phyloP scores from a whole-genome alignment of 2,888 invertebrate genomes.

The Cerastis leucographa region DNA sequence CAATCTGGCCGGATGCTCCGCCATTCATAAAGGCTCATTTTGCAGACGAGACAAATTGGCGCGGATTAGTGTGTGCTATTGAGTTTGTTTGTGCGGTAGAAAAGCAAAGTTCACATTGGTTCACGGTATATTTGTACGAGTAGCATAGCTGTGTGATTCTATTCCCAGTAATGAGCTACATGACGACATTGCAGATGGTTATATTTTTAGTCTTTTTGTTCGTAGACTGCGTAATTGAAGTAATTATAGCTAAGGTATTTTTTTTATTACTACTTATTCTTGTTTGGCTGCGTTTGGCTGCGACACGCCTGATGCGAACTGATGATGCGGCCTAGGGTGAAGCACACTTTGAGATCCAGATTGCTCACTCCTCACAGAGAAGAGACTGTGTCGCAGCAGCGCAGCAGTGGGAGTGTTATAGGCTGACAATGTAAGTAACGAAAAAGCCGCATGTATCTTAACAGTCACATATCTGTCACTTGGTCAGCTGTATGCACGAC shows the following conservation, averaged over 20 bases:
- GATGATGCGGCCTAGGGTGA: no score
- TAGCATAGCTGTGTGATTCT: not conserved
- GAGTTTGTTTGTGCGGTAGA: conserved; percentile 37
- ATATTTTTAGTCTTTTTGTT: not conserved
- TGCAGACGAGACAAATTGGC: conserved; percentile 48
- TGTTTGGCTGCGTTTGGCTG: no score
- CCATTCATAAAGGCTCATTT: conserved; percentile 59
- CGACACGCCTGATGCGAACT: no score
- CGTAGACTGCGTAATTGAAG: not conserved
- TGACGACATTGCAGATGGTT: conserved; percentile 7
- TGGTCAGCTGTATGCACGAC: not conserved
- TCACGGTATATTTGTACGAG: not conserved
- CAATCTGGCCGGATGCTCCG: conserved; percentile 41
- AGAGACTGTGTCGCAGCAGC: not conserved
- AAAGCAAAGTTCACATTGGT: conserved; percentile 12
- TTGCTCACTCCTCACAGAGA: not conserved
- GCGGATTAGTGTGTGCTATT: conserved; percentile 45
- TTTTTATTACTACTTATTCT: not conserved
- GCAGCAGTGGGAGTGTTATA: not conserved
- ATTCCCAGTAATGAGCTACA: not conserved
- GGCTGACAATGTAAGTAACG: not conserved
- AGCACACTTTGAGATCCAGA: no score
- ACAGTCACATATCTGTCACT: no score
- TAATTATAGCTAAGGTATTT: not conserved
- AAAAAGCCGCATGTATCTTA: not conserved